These are phyloP conservation scores for Simalia tracyae DNA, from an alignment of 2,797 vertebrate genomes.

Conservation along the genomic window DNA sequence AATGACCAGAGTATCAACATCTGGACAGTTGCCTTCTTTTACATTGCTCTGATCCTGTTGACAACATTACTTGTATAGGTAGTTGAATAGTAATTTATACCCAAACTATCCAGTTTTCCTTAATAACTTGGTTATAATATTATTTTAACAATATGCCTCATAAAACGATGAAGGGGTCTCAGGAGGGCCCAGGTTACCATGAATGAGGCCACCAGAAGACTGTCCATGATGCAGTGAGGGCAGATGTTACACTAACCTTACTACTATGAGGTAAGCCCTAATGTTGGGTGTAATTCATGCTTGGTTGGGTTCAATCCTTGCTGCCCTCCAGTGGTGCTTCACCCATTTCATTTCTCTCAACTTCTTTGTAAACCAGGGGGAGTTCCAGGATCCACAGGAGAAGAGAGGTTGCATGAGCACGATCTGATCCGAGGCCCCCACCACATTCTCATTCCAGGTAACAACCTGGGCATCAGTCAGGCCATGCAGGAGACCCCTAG, in stretches of 20 bases:
- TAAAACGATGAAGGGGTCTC: not conserved
- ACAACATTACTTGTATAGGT: not conserved
- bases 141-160: not conserved
- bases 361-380: not conserved
- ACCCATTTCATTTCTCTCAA: not conserved
- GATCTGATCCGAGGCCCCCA: not conserved
- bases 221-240: not conserved
- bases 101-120: not conserved
- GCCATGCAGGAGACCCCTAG: not conserved
- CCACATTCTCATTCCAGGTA: not conserved
- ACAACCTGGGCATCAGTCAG: not conserved
- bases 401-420: not conserved
- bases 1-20: not conserved
- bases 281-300: not conserved
- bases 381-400: not conserved
- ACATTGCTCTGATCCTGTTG: not conserved
- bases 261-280: not conserved
- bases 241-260: not conserved
- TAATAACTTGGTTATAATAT: not conserved
- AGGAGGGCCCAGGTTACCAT: not conserved
- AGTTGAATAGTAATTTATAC: not conserved
- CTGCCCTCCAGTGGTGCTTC: not conserved
- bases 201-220: not conserved
- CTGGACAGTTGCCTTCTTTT: not conserved
- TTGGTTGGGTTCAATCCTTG: not conserved